phyloP scores from a whole-genome alignment of 2,113 vertebrate species.

The Otus sunia region DNA sequence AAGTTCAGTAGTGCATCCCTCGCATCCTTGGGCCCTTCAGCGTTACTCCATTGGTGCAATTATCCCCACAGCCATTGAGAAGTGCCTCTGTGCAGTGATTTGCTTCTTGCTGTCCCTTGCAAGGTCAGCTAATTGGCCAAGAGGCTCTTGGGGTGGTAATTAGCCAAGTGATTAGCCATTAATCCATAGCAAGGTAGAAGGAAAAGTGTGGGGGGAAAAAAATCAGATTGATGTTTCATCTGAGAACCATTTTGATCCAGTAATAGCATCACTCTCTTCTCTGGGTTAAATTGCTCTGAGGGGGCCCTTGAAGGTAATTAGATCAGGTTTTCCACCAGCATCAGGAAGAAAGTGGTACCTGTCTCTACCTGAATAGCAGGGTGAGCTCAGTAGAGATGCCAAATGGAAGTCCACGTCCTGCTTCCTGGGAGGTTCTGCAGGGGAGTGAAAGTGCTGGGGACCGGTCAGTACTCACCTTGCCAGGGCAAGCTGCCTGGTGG shows the following conservation, averaged over 20 bases:
- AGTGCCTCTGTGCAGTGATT: neutral
- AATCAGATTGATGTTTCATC: constrained; percentile 17
- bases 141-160: constrained; percentile 19
- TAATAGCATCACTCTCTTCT: neutral
- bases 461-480: neutral
- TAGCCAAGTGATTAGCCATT: constrained; percentile 30
- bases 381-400: neutral
- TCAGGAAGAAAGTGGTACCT: neutral
- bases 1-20: neutral
- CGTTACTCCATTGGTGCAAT: neutral
- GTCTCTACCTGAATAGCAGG: neutral
- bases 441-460: neutral
- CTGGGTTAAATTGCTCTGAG: neutral
- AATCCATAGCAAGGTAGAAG: constrained; percentile 30
- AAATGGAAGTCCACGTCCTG: neutral
- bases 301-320: neutral
- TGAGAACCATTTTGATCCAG: neutral
- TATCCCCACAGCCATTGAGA: neutral
- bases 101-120: neutral
- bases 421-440: neutral
- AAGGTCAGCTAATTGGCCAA: constrained; percentile 18
- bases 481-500: neutral
- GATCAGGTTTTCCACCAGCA: neutral
- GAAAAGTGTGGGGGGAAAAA: neutral
- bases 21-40: neutral